Conservation (phyloP, 2,888 invertebrate species). For the Dermolepida albohirtum region DNA sequence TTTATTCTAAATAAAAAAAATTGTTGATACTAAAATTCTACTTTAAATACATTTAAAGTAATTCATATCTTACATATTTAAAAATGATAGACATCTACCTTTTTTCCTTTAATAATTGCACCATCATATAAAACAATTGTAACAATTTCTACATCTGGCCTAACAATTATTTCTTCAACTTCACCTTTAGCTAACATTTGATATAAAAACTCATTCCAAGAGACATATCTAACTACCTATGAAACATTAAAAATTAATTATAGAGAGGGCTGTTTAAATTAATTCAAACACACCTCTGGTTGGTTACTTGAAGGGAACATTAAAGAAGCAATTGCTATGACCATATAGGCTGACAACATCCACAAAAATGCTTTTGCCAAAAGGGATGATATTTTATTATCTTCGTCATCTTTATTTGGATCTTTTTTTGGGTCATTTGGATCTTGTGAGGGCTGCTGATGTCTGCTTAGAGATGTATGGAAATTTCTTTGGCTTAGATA, state of each 20-base stretch:
- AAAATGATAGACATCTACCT: conserved; percentile 62
- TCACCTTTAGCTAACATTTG: conserved; percentile 95
- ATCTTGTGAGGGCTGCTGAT: conserved; percentile 45
- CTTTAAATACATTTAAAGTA: no score
- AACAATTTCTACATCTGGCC: conserved; percentile 87
- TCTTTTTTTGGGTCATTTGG: conserved; percentile 56
- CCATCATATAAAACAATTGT: conserved; percentile 87
- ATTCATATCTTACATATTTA: background rate
- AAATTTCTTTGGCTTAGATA: conserved; percentile 53
- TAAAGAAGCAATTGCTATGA: conserved; percentile 78
- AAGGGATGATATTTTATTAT: conserved; percentile 78
- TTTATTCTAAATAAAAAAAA: no score
- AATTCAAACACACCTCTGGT: conserved; percentile 72
- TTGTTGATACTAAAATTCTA: no score
- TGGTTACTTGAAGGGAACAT: conserved; percentile 78
- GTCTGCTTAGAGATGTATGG: conserved; percentile 52
- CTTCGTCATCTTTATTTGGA: conserved; percentile 69
- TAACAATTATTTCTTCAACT: conserved; percentile 87
- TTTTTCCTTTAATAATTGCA: conserved; percentile 86
- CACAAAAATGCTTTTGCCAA: conserved; percentile 83
- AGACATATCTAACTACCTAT: conserved; percentile 80
- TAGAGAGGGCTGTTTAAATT: background rate
- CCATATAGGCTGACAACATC: conserved; percentile 81
- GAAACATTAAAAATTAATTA: conserved; percentile 25
- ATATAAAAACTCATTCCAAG: conserved; percentile 97